phyloP scores from a whole-genome alignment of 2,113 vertebrate species.

The Manacus vitellinus region DNA sequence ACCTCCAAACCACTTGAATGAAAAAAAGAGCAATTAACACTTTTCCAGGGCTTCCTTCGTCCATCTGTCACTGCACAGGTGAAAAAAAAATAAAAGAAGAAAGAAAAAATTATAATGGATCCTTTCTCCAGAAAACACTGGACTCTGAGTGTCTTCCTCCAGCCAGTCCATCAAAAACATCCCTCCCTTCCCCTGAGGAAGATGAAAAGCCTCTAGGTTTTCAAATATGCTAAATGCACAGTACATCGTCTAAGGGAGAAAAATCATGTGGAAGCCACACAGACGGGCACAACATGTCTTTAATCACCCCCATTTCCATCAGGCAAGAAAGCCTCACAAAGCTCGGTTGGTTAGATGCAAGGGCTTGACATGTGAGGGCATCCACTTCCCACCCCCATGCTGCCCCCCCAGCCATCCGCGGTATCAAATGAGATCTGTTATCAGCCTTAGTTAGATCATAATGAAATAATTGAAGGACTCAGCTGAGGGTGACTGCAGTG shows the following conservation, averaged over 20 bases:
- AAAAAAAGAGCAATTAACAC: conserved; percentile 83
- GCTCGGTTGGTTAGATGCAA: conserved; percentile 14
- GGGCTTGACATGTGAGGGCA: conserved; percentile 54
- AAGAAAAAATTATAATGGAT: conserved; percentile 32
- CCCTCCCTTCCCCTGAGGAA: neutral
- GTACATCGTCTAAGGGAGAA: conserved; percentile 6
- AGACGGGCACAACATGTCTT: conserved; percentile 59
- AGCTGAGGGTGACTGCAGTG: conserved; percentile 52
- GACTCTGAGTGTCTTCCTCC: conserved; percentile 54
- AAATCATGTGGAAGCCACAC: conserved; percentile 36
- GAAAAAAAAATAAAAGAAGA: neutral
- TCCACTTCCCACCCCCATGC: neutral
- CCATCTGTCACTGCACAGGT: conserved; percentile 82
- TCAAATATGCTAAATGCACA: conserved; percentile 57
- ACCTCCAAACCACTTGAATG: conserved; percentile 75
- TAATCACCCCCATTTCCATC: conserved; percentile 54
- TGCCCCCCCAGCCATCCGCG: neutral
- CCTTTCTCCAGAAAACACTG: conserved; percentile 49
- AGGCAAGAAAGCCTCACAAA: conserved; percentile 30
- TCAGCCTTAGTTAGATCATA: conserved; percentile 63
- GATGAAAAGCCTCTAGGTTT: conserved; percentile 43
- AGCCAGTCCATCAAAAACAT: conserved; percentile 32
- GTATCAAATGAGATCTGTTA: conserved; percentile 63
- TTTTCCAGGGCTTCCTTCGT: conserved; percentile 59
- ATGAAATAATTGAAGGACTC: conserved; percentile 66